These are phyloP conservation scores for Strigamia transsilvanica DNA, from an alignment of 2,888 invertebrate species.

Conservation along the genomic window DNA sequence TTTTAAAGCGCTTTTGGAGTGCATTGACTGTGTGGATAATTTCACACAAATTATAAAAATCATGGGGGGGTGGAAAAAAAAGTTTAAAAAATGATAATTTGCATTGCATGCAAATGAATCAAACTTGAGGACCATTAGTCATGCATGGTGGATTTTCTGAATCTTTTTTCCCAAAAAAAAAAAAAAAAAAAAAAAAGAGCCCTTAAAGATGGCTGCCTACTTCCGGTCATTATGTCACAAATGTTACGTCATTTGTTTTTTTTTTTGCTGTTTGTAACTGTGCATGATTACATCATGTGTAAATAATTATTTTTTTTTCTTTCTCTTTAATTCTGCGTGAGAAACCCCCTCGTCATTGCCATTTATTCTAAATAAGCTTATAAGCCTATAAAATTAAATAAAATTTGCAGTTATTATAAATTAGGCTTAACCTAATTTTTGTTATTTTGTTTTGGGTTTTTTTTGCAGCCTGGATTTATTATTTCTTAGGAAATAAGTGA, in stretches of 20 bases:
- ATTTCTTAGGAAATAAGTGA: no score
- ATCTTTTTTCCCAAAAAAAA: neutral
- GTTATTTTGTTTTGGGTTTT: no score
- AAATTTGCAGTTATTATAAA: no score
- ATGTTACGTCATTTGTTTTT: slow-evolving; percentile 10
- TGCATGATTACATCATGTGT: slow-evolving; percentile 6
- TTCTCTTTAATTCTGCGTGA: no score
- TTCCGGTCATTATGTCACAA: slow-evolving; percentile 29
- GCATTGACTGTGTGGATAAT: slow-evolving; percentile 38
- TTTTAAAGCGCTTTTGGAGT: neutral
- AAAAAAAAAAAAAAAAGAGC: neutral
- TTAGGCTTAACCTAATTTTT: neutral
- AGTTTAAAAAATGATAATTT: neutral
- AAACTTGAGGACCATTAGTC: slow-evolving; percentile 3
- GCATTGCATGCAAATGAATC: slow-evolving; percentile 24
- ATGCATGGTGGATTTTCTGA: neutral
- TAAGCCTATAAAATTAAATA: no score
- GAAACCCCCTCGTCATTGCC: no score
- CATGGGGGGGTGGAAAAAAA: neutral
- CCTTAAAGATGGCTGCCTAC: neutral
- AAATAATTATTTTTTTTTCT: slow-evolving; percentile 1
- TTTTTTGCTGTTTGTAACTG: neutral
- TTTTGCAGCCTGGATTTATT: neutral
- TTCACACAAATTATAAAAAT: slow-evolving; percentile 38
- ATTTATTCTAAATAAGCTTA: no score